Base-by-base conservation (phyloP, 2,113 vertebrate species). In the Callionymus lyra region DNA sequence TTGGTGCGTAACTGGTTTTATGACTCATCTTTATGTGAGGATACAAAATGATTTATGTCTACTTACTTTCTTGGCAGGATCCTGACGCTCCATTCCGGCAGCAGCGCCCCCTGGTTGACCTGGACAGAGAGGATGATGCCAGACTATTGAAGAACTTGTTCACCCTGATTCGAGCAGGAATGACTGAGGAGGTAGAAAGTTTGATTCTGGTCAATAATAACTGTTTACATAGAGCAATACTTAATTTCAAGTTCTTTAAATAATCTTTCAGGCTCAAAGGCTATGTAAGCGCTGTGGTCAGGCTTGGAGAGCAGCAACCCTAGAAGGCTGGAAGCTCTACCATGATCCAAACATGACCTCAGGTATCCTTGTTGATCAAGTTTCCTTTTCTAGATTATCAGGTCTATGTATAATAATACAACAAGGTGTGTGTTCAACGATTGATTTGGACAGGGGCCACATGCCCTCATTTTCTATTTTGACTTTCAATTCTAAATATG, bases 321-420 rank as follows among this genome's bases (percentile, higher is more conserved):
- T 98, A 48, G 95, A 99, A 77, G 95, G 95, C 38, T 99, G 95
- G 94, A 99, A 96, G 31, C 82, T 98, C 10, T 94, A 97, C 53
- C 92, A 97, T 9, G 94, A 99, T 60, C 93, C 94, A 43, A 99
- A 98, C 66, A 77, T 89, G 72, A 87, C 69, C 33, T 86, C 87
- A 84, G 92, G 95, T 97, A 73, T 61, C 17, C 6, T 31, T n/a
- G n/a, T 6, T 48, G n/a, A 36, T 19, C 51, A n/a, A n/a, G n/a
- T n/a, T n/a, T n/a, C n/a, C n/a, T n/a, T n/a, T n/a, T n/a, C n/a
- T n/a, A n/a, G n/a, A n/a, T n/a, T n/a, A n/a, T n/a, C n/a, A n/a
- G n/a, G n/a, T n/a, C n/a, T n/a, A n/a, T n/a, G n/a, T n/a, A n/a
- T n/a, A n/a, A n/a, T n/a, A n/a, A n/a, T n/a, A n/a, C n/a, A n/a